Base-by-base conservation (phyloP, 1,140 invertebrate genomes). In the Nilaparvata lugens region DNA sequence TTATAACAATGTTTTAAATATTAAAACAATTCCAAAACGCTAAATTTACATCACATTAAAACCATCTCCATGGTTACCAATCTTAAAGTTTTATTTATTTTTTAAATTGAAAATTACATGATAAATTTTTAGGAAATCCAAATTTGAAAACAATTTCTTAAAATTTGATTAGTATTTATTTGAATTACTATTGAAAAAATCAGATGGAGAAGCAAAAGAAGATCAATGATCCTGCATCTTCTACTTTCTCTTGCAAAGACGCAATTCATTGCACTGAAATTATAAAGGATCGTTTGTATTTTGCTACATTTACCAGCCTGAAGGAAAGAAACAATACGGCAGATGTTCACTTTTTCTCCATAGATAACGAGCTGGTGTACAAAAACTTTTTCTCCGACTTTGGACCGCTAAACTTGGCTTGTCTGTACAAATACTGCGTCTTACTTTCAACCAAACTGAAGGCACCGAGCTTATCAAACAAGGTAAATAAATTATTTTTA, bases 341-440 rank as follows among this genome's bases (percentile, higher is more conserved):
- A n/a, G 9, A 5, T 4, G 1, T 45, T 5, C 91, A 95, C 73
- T 97, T 93, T 73, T 95, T 97, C 70, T 86, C 82, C 68, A 87
- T 95, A 40, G 93, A 97, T 74, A 84, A 91, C 74, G 89, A 96
- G 69, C 81, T 95, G 38, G 80, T 93, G 7, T 98, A 98, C 79
- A 91, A 96, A 76, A 94, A 91, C 74, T 98, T 98, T 77, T 97
- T 95, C 76, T 83, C 87, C 60, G 95, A 98, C 76, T 98, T 98
- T 79, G 95, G 95, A 11, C 95, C 95, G 0, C 77, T 97, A 48
- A 97, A 98, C 78, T 80, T 98, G 61, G 91, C 91, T 56, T 91
- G 94, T 81, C 75, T 98, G 16, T 97, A 95, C 77, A 82, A 88
- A 64, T 97, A 97, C 74, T 97, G 45, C 45, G 16, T 48, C 5